Conservation (phyloP, 2,113 vertebrate species). For the Peromyscus californicus region DNA sequence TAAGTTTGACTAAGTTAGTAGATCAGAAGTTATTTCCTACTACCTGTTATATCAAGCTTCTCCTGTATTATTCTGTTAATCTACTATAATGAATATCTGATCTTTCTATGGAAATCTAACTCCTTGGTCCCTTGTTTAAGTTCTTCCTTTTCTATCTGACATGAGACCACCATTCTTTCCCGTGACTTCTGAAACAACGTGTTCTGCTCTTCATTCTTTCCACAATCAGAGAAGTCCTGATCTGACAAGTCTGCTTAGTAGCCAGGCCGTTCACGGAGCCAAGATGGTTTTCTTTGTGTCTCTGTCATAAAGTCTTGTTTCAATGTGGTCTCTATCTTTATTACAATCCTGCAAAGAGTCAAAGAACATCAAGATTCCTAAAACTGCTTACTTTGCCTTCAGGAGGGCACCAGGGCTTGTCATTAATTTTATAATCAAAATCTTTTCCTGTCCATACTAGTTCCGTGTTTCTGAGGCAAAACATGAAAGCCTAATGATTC, state of each 20-base stretch:
- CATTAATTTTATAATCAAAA: not conserved
- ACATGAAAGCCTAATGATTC: not conserved
- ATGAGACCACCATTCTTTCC: too few species aligned
- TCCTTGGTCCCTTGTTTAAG: not conserved
- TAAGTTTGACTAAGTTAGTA: not conserved
- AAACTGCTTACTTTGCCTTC: not conserved
- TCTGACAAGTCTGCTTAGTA: not conserved
- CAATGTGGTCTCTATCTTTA: not conserved
- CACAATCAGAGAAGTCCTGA: not conserved
- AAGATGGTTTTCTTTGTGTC: not conserved
- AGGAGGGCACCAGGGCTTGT: not conserved
- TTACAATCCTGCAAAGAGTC: not conserved
- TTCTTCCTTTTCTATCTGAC: not conserved
- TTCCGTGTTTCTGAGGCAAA: not conserved
- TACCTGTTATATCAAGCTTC: not conserved
- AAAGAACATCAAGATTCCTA: not conserved
- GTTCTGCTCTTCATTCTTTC: not conserved
- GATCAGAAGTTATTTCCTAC: not conserved
- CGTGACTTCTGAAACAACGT: not conserved
- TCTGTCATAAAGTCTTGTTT: not conserved
- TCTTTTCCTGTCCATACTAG: not conserved
- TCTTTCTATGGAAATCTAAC: not conserved
- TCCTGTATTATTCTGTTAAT: not conserved
- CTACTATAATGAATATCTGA: not conserved
- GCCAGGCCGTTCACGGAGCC: not conserved